Evolutionary conservation across 1,140 invertebrate species (phyloP), one percentile per base, ranked within the genome.

Genomic region (Hydropsyche tenuis): DNA sequence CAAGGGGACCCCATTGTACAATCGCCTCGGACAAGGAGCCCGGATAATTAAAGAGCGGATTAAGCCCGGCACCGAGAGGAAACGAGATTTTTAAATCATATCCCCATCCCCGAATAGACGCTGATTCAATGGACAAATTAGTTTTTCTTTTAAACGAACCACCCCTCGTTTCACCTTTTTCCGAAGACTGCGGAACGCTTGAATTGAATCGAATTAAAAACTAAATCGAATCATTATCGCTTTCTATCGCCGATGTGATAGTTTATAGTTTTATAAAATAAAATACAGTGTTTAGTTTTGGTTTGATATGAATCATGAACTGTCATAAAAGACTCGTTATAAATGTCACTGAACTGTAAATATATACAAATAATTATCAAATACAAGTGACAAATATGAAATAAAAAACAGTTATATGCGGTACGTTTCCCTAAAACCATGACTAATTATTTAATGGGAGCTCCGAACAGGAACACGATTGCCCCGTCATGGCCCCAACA

Each of bases 371-470:
- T n/a, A n/a, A n/a, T n/a, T n/a, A n/a, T n/a, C n/a, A n/a, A n/a
- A n/a, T n/a, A n/a, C n/a, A n/a, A n/a, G n/a, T n/a, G n/a, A n/a
- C n/a, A n/a, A n/a, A n/a, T n/a, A n/a, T n/a, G n/a, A n/a, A n/a
- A n/a, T n/a, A n/a, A n/a, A n/a, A n/a, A n/a, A n/a, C n/a, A n/a
- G n/a, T n/a, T n/a, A n/a, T n/a, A n/a, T n/a, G n/a, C n/a, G n/a
- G n/a, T n/a, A n/a, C n/a, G n/a, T 64, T 25, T 18, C 37, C 37
- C 64, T 45, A 70, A 22, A n/a, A 23, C 51, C 69, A 18, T 70
- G 48, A 73, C 75, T 76, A 76, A 76, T 76, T 76, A 76, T 76
- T 76, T 76, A 76, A 76, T 76, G 70, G 69, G 69, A 46, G 20
- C 69, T 70, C 23, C 48, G 69, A 45, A 53, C 62, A 62, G 30